These are phyloP conservation scores for Lanius ludovicianus DNA, from an alignment of 2,113 vertebrate genomes.

Conservation along the genomic window DNA sequence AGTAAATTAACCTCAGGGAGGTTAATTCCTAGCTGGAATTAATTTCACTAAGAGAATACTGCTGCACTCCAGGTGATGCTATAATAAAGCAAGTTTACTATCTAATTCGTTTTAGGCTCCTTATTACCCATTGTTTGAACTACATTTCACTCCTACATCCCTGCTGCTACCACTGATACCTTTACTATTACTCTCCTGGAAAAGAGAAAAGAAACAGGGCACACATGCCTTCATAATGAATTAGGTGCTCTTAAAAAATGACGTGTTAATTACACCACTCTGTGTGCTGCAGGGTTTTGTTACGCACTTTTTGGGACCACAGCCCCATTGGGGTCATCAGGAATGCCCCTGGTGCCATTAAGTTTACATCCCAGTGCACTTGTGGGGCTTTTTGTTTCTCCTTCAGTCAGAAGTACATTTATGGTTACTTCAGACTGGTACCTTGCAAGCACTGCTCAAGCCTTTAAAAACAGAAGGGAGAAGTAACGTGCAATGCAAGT, in stretches of 20 bases:
- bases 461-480: not conserved
- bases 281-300: not conserved
- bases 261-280: not conserved
- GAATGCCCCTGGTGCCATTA: not conserved
- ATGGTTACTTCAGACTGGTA: not conserved
- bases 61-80: not conserved
- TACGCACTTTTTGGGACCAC: not conserved
- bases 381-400: not conserved
- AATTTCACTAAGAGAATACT: not conserved
- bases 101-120: not conserved
- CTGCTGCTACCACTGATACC: not conserved
- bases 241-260: not conserved
- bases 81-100: not conserved
- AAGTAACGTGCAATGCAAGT: fast-evolving
- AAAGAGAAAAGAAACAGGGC: not conserved
- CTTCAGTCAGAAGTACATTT: not conserved
- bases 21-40: not conserved
- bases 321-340: not conserved
- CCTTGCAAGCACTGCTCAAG: not conserved
- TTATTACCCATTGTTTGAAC: not conserved
- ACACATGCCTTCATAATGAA: not conserved
- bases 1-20: not conserved
- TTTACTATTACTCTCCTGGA: not conserved
- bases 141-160: not conserved
- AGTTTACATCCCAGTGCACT: not conserved